Evolutionary conservation across 2,797 vertebrate species (phyloP).

Genomic region (Craterocephalus amniculus): DNA sequence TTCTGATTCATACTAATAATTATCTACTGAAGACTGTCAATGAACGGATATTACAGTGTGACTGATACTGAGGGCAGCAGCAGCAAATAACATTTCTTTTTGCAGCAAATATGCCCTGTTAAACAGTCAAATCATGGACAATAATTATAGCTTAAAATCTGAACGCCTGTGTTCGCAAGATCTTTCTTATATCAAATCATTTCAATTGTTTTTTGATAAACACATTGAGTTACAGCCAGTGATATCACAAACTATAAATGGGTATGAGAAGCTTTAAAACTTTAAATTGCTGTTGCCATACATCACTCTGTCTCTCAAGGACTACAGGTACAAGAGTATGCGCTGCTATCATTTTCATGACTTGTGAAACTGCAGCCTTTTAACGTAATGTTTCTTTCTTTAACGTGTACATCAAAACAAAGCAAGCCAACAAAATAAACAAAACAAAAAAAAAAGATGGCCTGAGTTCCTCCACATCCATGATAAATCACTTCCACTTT

Average conservation of each 20-base stretch:
- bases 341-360: slow-evolving; percentile 69
- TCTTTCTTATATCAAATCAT: slow-evolving; percentile 50
- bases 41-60: slow-evolving; percentile 10
- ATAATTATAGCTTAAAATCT: slow-evolving; percentile 6
- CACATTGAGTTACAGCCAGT: slow-evolving; percentile 35
- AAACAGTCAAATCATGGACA: slow-evolving; percentile 22
- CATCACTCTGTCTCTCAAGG: slow-evolving; percentile 63
- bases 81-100: slow-evolving; percentile 3
- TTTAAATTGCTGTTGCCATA: slow-evolving; percentile 68
- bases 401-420: slow-evolving; percentile 81
- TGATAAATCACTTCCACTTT: slow-evolving; percentile 85
- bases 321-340: slow-evolving; percentile 60
- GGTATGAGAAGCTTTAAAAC: slow-evolving; percentile 76
- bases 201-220: slow-evolving; percentile 51
- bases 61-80: slow-evolving; percentile 10
- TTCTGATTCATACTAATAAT: slow-evolving; percentile 3
- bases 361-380: slow-evolving; percentile 80
- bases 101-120: not conserved
- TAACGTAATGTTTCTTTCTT: slow-evolving; percentile 76
- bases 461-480: slow-evolving; percentile 78
- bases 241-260: slow-evolving; percentile 74
- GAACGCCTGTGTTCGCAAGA: slow-evolving; percentile 7
- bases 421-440: slow-evolving; percentile 75
- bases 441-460: slow-evolving; percentile 76
- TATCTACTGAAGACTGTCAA: slow-evolving; percentile 14